Evolutionary conservation across 2,113 vertebrate species (phyloP).

Genomic region (Alouatta palliata): DNA sequence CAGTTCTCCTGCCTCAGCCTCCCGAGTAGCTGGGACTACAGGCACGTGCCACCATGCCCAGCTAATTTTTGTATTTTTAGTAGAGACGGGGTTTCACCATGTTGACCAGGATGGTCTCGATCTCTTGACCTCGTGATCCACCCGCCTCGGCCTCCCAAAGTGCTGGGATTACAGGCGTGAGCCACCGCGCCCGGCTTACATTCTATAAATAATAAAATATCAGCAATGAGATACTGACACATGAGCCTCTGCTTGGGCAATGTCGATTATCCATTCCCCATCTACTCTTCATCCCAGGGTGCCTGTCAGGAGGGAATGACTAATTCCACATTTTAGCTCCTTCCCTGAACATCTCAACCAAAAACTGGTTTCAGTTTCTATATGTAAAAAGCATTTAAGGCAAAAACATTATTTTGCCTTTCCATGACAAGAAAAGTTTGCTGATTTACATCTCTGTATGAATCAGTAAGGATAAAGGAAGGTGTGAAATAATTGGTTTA

Average conservation of each 20-base stretch:
- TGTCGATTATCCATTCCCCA: not conserved
- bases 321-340: not conserved
- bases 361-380: constrained; percentile 13
- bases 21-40: too few species aligned
- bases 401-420: not conserved
- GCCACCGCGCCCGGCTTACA: too few species aligned
- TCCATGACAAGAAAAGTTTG: constrained; percentile 5
- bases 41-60: too few species aligned
- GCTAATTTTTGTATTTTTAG: too few species aligned
- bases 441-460: not conserved
- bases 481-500: constrained; percentile 21
- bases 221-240: not conserved
- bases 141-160: too few species aligned
- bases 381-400: constrained; percentile 26
- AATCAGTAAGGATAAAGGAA: constrained; percentile 54
- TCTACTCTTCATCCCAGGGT: not conserved
- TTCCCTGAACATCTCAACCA: constrained; percentile 54
- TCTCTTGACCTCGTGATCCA: too few species aligned
- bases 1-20: too few species aligned
- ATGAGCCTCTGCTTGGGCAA: not conserved
- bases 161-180: too few species aligned
- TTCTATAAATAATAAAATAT: constrained; percentile 5
- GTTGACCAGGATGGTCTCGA: too few species aligned
- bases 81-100: too few species aligned
- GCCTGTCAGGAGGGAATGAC: not conserved